Conservation (phyloP, 2,888 invertebrate genomes). For the Bembecia ichneumoniformis region DNA sequence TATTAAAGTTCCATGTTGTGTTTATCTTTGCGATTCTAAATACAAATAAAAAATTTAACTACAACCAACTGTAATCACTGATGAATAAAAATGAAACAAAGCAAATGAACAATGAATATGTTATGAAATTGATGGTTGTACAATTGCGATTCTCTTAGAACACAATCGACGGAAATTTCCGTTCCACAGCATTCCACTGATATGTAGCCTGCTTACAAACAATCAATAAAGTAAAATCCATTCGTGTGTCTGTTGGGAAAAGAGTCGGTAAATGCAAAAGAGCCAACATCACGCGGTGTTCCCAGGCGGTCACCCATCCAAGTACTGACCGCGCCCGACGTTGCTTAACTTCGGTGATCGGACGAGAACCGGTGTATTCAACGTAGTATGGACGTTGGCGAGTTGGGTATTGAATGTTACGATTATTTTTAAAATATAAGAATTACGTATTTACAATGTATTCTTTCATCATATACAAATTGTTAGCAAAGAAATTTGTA, state of each 20-base stretch:
- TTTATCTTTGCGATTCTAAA: too few species aligned
- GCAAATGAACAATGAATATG: not conserved
- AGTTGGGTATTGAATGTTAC: not conserved
- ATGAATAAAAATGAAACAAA: not conserved
- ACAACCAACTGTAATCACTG: too few species aligned
- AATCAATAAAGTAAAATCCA: not conserved
- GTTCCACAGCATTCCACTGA: not conserved
- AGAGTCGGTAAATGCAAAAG: not conserved
- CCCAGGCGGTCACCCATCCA: slow-evolving; percentile 25
- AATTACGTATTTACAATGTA: too few species aligned
- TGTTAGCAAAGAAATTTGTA: too few species aligned
- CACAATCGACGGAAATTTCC: slow-evolving; percentile 8
- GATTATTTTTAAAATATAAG: too few species aligned
- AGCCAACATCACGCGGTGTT: slow-evolving; percentile 21
- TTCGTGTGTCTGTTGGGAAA: not conserved
- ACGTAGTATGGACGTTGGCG: slow-evolving; percentile 21
- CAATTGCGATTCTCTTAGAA: slow-evolving; percentile 4
- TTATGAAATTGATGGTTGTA: not conserved
- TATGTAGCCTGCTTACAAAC: not conserved
- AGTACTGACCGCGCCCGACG: slow-evolving; percentile 22
- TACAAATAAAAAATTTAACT: too few species aligned
- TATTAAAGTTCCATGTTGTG: too few species aligned
- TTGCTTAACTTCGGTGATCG: slow-evolving; percentile 24
- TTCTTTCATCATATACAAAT: too few species aligned
- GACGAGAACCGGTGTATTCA: slow-evolving; percentile 23